Percentiles rank a stretch among this genome's conserved stretches.
Conservation (phyloP, 2,113 vertebrate species). For the Dendrocopos noguchii region DNA sequence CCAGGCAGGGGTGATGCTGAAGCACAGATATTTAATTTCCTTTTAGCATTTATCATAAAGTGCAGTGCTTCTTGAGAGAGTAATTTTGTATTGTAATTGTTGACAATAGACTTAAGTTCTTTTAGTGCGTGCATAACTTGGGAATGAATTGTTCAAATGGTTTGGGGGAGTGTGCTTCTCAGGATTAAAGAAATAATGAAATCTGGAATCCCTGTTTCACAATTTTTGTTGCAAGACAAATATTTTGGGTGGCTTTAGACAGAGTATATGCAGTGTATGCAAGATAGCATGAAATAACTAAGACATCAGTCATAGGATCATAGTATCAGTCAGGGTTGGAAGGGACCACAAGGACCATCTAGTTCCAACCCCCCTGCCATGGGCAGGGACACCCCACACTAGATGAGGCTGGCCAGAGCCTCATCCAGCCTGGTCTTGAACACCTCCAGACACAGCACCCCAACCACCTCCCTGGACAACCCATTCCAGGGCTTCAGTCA, state of each 20-base stretch:
- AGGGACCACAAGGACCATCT: too few species aligned
- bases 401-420: too few species aligned
- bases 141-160: slow-evolving; percentile 32
- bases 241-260: neutral
- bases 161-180: neutral
- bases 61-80: slow-evolving; percentile 29
- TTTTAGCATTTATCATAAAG: slow-evolving; percentile 54
- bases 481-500: neutral
- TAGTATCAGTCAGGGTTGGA: too few species aligned
- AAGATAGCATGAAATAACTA: neutral
- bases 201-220: slow-evolving; percentile 30
- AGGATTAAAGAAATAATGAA: slow-evolving; percentile 38
- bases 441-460: too few species aligned
- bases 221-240: neutral
- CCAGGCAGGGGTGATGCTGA: slow-evolving; percentile 28
- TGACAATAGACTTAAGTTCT: slow-evolving; percentile 42
- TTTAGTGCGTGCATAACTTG: slow-evolving; percentile 16
- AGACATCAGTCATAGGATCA: neutral
- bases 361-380: too few species aligned
- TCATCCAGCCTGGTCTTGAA: too few species aligned
- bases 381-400: too few species aligned
- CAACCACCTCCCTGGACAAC: too few species aligned
- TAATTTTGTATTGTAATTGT: slow-evolving; percentile 53
- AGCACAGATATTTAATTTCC: slow-evolving; percentile 50
- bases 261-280: neutral